phyloP scores from a whole-genome alignment of 2,113 vertebrate species.

The Xerus inauris region DNA sequence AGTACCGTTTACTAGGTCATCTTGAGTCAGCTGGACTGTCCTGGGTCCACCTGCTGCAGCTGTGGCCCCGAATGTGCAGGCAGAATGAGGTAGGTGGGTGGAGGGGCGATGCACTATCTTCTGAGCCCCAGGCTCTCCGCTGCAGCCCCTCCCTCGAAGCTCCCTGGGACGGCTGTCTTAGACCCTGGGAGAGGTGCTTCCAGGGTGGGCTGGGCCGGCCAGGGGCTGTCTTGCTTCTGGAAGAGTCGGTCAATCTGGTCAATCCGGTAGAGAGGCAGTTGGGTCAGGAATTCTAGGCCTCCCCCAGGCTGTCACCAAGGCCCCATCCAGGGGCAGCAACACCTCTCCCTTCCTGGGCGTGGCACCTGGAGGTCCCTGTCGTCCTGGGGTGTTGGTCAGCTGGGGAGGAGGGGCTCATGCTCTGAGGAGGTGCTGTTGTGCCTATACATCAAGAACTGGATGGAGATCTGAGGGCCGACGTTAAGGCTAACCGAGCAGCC shows the following conservation, averaged over 20 bases:
- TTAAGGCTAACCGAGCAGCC: slow-evolving; percentile 77
- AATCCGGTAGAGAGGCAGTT: too few relatives aligned
- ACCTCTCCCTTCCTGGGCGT: background rate
- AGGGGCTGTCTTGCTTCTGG: fast-evolving
- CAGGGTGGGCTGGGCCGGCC: fast-evolving
- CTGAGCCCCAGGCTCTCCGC: background rate
- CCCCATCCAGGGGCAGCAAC: background rate
- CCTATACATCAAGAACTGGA: slow-evolving; percentile 86
- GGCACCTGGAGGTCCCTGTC: background rate
- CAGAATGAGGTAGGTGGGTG: slow-evolving; percentile 32
- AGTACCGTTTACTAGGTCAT: background rate
- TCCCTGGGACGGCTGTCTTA: background rate
- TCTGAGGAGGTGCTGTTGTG: background rate
- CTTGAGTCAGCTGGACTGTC: background rate
- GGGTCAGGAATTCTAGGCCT: background rate
- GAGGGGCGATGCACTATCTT: fast-evolving
- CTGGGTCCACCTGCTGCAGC: background rate
- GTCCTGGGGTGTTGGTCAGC: slow-evolving; percentile 69
- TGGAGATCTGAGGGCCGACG: slow-evolving; percentile 80
- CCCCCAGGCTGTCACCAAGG: background rate
- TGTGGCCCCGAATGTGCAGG: fast-evolving
- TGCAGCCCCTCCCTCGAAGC: background rate
- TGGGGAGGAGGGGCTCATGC: slow-evolving; percentile 79
- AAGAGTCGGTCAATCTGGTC: background rate
- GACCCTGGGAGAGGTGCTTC: background rate